Base-by-base conservation (phyloP, 2,113 vertebrate genomes). In the Aythya baeri region DNA sequence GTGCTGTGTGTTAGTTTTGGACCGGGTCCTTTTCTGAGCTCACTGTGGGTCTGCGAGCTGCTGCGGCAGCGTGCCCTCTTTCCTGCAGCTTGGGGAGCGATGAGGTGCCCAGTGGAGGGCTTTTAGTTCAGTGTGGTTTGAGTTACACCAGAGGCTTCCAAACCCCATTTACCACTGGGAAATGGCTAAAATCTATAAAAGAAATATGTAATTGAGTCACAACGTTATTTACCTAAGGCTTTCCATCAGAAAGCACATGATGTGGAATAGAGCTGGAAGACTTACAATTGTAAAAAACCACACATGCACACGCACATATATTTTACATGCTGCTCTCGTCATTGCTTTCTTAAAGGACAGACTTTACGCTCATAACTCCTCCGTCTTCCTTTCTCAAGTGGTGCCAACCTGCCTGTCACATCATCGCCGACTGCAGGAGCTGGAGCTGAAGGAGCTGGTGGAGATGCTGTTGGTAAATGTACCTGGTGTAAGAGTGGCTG, bases 1-100 rank as follows among this genome's bases (percentile, higher is more conserved):
- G 4, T 95, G 83, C 94, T 92, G 70, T 44, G 6, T 86, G 77
- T 91, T 97, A 66, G 67, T 95, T 95, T 94, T 94, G 92, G 93
- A 91, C 83, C 66, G 86, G 34, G 58, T 88, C 65, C 73, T 88
- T 34, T 96, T 94, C 77, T 86, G 78, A 92, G 88, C 70, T 86
- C 3, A 5, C 25, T 68, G 52, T 46, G 63, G 83, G 76, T 25
- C 38, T 79, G n/a, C 17, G 70, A 84, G 36, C 26, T 75, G 74
- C 50, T 85, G 67, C 0, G 0, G 72, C 54, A 73, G 62, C 31
- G 20, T 91, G 66, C 62, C 21, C 11, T 93, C 32, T 41, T 75
- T 92, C 44, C 52, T 7, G 3, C 23, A 94, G 31, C 26, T 0
- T 1, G 11, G 17, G 16, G 3, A 68, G 54, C 11, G 13, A 17